Percentiles rank a stretch among this genome's conserved stretches.
Conservation (phyloP, 2,113 vertebrate species). For the Pseudonaja textilis region DNA sequence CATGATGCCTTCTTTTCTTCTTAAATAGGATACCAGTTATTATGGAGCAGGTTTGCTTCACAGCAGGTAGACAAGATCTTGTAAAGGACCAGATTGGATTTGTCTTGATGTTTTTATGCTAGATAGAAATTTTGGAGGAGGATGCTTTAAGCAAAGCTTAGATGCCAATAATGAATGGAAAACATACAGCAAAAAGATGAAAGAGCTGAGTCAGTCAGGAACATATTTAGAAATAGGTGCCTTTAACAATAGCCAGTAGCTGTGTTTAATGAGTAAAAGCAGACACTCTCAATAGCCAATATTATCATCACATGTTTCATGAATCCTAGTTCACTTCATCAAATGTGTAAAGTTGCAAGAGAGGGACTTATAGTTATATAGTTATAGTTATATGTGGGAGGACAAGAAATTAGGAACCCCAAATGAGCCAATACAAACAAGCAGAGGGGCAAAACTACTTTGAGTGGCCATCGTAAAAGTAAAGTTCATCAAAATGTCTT, state of each 20-base stretch:
- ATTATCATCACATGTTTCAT: not conserved
- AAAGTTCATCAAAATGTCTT: not conserved
- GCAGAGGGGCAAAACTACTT: not conserved
- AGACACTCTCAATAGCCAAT: not conserved
- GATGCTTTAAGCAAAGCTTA: not conserved
- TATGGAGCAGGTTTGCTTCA: not conserved
- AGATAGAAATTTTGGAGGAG: not conserved
- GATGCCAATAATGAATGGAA: not conserved
- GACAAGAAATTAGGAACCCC: not conserved
- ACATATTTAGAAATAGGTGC: not conserved
- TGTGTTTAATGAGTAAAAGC: not conserved
- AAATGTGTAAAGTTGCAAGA: not conserved
- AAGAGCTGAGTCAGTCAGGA: not conserved
- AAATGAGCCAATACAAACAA: not conserved
- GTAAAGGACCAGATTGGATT: not conserved
- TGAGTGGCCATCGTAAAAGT: not conserved
- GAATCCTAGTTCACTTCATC: not conserved
- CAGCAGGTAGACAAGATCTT: not conserved
- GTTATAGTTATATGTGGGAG: not conserved
- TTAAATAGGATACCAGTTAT: not conserved
- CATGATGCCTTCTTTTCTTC: not conserved
- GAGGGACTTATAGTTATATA: not conserved
- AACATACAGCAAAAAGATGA: not conserved
- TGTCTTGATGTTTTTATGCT: not conserved
- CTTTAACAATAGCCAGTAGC: not conserved